phyloP scores from a whole-genome alignment of 2,113 vertebrate genomes.

The Dipodomys spectabilis region DNA sequence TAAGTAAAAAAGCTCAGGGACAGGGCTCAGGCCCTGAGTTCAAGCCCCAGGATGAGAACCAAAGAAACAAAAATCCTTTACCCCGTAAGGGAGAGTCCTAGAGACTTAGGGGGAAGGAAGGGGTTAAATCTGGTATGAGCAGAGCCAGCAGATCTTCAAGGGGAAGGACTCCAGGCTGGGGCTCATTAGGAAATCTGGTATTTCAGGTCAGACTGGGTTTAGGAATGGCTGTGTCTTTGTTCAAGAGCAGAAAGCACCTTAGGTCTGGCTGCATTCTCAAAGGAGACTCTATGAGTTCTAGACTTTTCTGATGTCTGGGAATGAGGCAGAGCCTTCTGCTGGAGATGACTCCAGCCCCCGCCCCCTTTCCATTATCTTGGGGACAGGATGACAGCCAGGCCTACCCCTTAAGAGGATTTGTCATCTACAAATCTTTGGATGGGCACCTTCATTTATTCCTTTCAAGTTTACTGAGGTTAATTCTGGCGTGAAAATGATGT shows the following conservation, averaged over 20 bases:
- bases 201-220: conserved; percentile 87
- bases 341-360: too few relatives aligned
- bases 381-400: not conserved
- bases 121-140: conserved; percentile 83
- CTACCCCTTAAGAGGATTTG: too few relatives aligned
- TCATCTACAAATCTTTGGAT: too few relatives aligned
- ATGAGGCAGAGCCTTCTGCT: not conserved
- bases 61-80: not conserved
- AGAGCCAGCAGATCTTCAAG: not conserved
- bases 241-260: conserved; percentile 68
- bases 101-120: conserved; percentile 71
- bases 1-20: too few relatives aligned
- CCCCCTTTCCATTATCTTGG: too few relatives aligned
- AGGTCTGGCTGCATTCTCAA: conserved; percentile 71
- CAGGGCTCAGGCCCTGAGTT: too few relatives aligned
- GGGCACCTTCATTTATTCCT: too few relatives aligned
- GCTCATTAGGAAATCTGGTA: conserved; percentile 85
- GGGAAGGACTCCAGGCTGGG: conserved; percentile 69
- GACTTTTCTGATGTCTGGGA: conserved; percentile 14
- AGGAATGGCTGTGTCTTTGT: conserved; percentile 81
- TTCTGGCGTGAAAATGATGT: not conserved
- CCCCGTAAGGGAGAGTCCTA: not conserved
- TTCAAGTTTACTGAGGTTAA: not conserved
- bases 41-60: too few relatives aligned
- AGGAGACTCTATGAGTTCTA: conserved; percentile 55